These are phyloP conservation scores for Orthosia incerta DNA, from an alignment of 2,888 invertebrate genomes.

Conservation along the genomic window DNA sequence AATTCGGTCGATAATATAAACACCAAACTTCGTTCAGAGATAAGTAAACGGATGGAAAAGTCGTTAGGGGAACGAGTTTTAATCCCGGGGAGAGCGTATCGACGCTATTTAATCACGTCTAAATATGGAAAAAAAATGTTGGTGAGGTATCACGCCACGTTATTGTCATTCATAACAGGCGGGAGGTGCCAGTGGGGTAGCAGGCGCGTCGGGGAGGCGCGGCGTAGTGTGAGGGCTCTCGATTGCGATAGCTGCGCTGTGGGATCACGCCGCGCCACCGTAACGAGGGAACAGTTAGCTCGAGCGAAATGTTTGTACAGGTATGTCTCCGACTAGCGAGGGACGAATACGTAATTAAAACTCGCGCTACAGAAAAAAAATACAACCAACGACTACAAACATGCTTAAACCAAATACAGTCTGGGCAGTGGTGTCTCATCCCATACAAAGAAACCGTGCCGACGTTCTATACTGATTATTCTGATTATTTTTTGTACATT, in stretches of 20 bases:
- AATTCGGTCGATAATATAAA: constrained; percentile 87
- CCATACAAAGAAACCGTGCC: too few relatives aligned
- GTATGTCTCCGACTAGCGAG: constrained; percentile 61
- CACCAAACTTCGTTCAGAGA: constrained; percentile 84
- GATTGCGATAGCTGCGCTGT: constrained; percentile 78
- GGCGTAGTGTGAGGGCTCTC: constrained; percentile 72
- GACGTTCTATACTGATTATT: too few relatives aligned
- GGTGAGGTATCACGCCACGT: constrained; percentile 85
- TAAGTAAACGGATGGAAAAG: constrained; percentile 84
- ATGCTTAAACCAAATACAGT: background rate
- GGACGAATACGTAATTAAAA: constrained; percentile 64
- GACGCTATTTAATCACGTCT: constrained; percentile 89
- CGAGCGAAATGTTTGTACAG: constrained; percentile 72
- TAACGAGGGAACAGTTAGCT: constrained; percentile 78
- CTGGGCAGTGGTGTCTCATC: too few relatives aligned
- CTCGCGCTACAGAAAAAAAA: constrained; percentile 30
- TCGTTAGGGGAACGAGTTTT: constrained; percentile 85
- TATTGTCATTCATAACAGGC: constrained; percentile 90
- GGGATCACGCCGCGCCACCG: constrained; percentile 80
- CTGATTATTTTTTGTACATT: too few relatives aligned
- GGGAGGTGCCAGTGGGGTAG: constrained; percentile 65
- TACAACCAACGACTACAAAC: constrained; percentile 9
- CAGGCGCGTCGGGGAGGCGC: constrained; percentile 61
- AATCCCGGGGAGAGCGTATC: constrained; percentile 81
- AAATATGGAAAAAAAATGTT: constrained; percentile 87